Evolutionary conservation across 2,888 invertebrate genomes (phyloP).

Genomic region (Limenitis camilla): DNA sequence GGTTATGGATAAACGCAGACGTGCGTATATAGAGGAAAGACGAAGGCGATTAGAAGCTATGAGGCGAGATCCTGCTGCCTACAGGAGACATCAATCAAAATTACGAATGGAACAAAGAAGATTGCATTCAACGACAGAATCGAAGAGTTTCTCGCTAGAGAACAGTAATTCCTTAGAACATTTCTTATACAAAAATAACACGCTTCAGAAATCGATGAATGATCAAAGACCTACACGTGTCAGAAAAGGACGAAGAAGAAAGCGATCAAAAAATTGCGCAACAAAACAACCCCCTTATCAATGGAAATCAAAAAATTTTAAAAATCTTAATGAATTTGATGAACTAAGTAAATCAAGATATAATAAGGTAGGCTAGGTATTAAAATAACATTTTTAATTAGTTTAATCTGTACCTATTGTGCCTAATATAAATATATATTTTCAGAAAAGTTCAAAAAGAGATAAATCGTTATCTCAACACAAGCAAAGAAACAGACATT

Average conservation of each 20-base stretch:
- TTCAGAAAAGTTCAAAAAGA: slow-evolving; percentile 35
- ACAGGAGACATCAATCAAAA: slow-evolving; percentile 49
- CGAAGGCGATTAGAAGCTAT: slow-evolving; percentile 50
- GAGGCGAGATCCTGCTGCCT: slow-evolving; percentile 56
- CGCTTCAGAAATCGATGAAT: slow-evolving; percentile 36
- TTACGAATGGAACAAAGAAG: slow-evolving; percentile 54
- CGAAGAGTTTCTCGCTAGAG: slow-evolving; percentile 49
- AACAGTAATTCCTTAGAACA: slow-evolving; percentile 45
- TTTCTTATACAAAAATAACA: slow-evolving; percentile 32
- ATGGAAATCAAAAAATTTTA: slow-evolving; percentile 43
- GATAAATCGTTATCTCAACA: slow-evolving; percentile 31
- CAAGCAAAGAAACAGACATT: slow-evolving; percentile 10
- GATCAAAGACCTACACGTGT: slow-evolving; percentile 43
- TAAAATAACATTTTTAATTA: background rate
- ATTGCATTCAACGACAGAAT: slow-evolving; percentile 27
- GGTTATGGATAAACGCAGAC: slow-evolving; percentile 63
- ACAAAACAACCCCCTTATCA: slow-evolving; percentile 65
- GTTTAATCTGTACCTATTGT: background rate
- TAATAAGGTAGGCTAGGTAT: slow-evolving; percentile 27
- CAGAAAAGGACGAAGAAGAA: slow-evolving; percentile 52
- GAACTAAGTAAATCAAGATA: slow-evolving; percentile 32
- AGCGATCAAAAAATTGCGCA: slow-evolving; percentile 59
- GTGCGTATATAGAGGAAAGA: slow-evolving; percentile 53
- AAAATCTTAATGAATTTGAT: slow-evolving; percentile 30
- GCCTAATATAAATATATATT: slow-evolving; percentile 9